These are phyloP conservation scores for Yponomeuta sedellus DNA, from an alignment of 2,888 invertebrate species.

Conservation along the genomic window DNA sequence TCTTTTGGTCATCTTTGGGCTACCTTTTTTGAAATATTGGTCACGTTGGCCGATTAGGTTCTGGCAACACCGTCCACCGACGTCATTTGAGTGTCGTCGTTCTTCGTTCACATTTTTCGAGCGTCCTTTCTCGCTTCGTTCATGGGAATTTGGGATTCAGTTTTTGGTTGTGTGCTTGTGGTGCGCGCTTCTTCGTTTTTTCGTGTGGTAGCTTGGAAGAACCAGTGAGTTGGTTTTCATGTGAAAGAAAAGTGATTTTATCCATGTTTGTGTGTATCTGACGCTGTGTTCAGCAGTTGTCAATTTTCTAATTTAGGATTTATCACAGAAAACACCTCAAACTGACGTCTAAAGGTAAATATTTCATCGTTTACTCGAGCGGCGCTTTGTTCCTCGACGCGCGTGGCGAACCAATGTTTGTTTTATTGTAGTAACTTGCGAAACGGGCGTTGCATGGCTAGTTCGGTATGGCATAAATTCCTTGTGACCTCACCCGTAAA, in stretches of 20 bases:
- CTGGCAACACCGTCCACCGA: neutral
- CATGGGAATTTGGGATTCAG: neutral
- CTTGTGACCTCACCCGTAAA: conserved; percentile 20
- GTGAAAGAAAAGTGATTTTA: conserved; percentile 30
- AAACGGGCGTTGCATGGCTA: conserved; percentile 63
- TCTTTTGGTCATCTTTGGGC: too few relatives aligned
- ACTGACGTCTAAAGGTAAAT: conserved; percentile 67
- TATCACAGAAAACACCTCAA: conserved; percentile 68
- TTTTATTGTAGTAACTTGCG: conserved; percentile 39
- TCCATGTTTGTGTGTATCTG: conserved; percentile 70
- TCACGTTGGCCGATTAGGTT: neutral
- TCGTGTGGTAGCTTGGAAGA: conserved; percentile 25
- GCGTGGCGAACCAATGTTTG: conserved; percentile 17
- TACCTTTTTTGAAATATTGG: neutral
- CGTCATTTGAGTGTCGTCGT: conserved; percentile 9
- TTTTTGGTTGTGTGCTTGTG: conserved; percentile 11
- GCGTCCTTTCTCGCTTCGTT: conserved; percentile 38
- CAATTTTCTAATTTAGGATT: conserved; percentile 66
- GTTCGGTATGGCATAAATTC: conserved; percentile 28
- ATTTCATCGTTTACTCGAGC: conserved; percentile 32
- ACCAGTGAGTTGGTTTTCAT: conserved; percentile 17
- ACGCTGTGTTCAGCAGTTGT: conserved; percentile 59
- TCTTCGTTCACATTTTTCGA: conserved; percentile 14
- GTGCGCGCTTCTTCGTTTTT: conserved; percentile 48
- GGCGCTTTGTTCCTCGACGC: conserved; percentile 18